Percentiles rank a stretch among this genome's conserved stretches.
These are phyloP conservation scores for Galeopterus variegatus DNA, from an alignment of 2,113 vertebrate species.

Conservation along the genomic window DNA sequence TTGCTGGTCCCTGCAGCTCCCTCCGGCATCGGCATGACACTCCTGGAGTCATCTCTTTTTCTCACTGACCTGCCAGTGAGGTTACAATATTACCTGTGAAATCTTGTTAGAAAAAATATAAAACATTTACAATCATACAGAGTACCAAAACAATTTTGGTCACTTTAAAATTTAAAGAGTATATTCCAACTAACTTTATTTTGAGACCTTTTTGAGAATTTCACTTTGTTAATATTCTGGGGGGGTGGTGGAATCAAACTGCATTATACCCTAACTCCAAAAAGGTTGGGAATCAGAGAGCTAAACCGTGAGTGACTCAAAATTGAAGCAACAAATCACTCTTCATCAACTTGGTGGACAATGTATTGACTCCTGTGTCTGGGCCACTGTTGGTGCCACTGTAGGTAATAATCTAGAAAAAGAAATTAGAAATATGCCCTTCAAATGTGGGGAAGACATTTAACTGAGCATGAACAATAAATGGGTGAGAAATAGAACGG, in stretches of 20 bases:
- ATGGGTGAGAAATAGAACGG: neutral
- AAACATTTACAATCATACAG: neutral
- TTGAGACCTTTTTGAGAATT: slow-evolving; percentile 27
- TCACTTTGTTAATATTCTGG: neutral
- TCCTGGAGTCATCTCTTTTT: neutral
- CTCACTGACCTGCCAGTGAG: neutral
- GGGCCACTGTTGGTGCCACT: neutral
- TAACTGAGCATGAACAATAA: neutral
- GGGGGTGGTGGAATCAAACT: neutral
- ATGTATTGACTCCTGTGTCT: neutral
- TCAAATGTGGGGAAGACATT: neutral
- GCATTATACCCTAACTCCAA: neutral
- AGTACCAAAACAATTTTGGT: neutral
- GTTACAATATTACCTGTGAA: neutral
- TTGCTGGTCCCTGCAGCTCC: neutral
- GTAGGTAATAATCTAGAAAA: neutral
- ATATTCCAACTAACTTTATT: slow-evolving; percentile 28
- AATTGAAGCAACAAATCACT: neutral
- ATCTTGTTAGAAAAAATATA: slow-evolving; percentile 36
- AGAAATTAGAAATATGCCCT: neutral
- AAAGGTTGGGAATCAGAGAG: neutral
- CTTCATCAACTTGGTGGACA: neutral
- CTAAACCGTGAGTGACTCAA: neutral
- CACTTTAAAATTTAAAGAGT: slow-evolving; percentile 40
- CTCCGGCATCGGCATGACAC: neutral